These are phyloP conservation scores for Anhinga anhinga DNA, from an alignment of 2,113 vertebrate genomes.

Conservation along the genomic window DNA sequence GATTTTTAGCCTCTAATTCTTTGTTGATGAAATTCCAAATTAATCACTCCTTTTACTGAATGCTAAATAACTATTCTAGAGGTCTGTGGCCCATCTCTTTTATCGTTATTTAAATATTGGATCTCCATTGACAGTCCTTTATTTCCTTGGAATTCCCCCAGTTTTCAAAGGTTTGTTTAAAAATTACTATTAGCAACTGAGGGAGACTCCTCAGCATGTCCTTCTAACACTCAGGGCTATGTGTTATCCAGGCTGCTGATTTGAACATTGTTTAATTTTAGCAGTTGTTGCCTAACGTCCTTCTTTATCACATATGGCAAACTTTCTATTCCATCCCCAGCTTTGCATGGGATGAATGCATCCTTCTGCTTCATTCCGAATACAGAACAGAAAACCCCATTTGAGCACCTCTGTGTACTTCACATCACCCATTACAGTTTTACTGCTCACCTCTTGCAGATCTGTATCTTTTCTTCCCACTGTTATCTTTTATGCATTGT, in stretches of 20 bases:
- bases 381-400: not conserved
- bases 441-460: not conserved
- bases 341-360: not conserved
- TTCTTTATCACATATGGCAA: not conserved
- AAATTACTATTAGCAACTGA: not conserved
- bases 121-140: constrained; percentile 9
- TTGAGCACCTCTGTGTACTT: not conserved
- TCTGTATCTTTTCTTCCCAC: not conserved
- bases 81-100: not conserved
- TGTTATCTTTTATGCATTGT: not conserved
- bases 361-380: not conserved
- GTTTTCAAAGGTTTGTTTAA: constrained; percentile 14
- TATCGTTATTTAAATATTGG: constrained; percentile 33
- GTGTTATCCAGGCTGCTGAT: not conserved
- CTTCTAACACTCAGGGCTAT: not conserved
- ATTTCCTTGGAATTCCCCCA: not conserved
- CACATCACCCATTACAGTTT: not conserved
- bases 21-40: constrained; percentile 60
- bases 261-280: constrained; percentile 17
- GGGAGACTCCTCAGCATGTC: not conserved
- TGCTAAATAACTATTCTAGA: constrained; percentile 3
- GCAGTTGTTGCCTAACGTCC: not conserved
- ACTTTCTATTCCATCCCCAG: not conserved
- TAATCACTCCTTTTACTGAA: constrained; percentile 35
- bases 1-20: constrained; percentile 58